Evolutionary conservation across 1,140 invertebrate species (phyloP), one percentile per base, ranked within the genome.

Genomic region (Paraescarpia echinospica): DNA sequence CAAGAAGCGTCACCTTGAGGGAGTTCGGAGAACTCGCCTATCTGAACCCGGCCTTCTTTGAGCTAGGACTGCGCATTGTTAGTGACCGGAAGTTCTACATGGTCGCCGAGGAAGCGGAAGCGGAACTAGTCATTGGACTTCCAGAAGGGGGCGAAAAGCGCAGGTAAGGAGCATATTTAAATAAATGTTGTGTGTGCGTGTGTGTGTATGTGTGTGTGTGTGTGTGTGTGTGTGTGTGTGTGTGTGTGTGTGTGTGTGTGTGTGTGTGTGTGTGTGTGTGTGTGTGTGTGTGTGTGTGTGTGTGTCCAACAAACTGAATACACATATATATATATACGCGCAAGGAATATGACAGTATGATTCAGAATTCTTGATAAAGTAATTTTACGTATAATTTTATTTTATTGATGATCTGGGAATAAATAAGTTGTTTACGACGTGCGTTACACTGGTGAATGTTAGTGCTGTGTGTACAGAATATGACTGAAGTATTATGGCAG

Each of bases 1-100:
- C 91, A 22, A 91, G 91, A 91, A 34, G 34, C 33, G 91, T 91
- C 35, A 91, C 91, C 33, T 48, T 33, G 5, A 14, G 91, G 9
- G 91, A 91, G n/a, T 91, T 91, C n/a, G 41, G 33, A 9, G 35
- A 91, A 91, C 34, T 91, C 12, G 91, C 91, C 14, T 91, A 51
- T 51, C 48, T 91, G 41, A 91, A 91, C 6, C 91, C 91, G 14
- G 6, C 33, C 35, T 91, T 91, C 91, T 91, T 91, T 48, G 48
- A 91, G 1, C 6, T 35, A 31, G 91, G n/a, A 48, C 48, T 91
- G 34, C 34, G n/a, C 14, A 35, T 91, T 14, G 12, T 41, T 34
- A 51, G 41, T 9, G 18, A 91, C 91, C 34, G 91, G 35, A 91
- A 48, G 91, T 91, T n/a, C 48, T 9, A 18, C 5, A 35, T 91